These are phyloP conservation scores for Merluccius polli DNA, from an alignment of 2,797 vertebrate species.

Conservation along the genomic window DNA sequence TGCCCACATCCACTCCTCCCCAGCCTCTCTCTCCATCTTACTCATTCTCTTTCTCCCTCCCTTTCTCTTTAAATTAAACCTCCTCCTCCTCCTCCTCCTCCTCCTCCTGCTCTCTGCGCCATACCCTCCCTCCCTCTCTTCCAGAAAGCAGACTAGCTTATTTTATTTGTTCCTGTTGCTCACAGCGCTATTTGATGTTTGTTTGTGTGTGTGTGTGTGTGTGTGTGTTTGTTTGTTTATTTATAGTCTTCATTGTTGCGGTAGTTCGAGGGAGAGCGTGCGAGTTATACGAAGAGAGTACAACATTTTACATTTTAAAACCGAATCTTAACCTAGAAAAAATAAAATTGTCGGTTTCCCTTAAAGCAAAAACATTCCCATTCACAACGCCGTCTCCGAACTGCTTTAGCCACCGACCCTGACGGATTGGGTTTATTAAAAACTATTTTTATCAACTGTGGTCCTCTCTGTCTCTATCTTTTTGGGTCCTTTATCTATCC, in stretches of 20 bases:
- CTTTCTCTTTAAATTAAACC: background rate
- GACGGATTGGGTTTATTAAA: background rate
- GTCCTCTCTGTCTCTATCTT: background rate
- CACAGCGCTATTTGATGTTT: background rate
- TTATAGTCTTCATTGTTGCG: no score
- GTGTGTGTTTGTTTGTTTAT: background rate
- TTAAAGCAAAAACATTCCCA: background rate
- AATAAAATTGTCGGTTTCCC: background rate
- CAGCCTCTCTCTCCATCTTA: constrained; percentile 32
- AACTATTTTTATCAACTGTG: background rate
- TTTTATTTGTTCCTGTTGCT: background rate
- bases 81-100: background rate
- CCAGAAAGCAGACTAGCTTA: background rate
- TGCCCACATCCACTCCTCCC: constrained; percentile 18
- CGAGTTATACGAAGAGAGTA: no score
- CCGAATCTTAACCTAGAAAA: background rate
- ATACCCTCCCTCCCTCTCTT: background rate
- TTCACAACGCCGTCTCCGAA: background rate
- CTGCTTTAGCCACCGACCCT: background rate
- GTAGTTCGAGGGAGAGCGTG: no score
- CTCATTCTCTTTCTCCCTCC: constrained; percentile 21
- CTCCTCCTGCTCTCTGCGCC: background rate
- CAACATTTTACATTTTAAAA: background rate
- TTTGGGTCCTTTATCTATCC: background rate
- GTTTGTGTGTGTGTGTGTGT: background rate